Conservation (phyloP, 2,888 invertebrate species). For the Ochropleura leucogaster region DNA sequence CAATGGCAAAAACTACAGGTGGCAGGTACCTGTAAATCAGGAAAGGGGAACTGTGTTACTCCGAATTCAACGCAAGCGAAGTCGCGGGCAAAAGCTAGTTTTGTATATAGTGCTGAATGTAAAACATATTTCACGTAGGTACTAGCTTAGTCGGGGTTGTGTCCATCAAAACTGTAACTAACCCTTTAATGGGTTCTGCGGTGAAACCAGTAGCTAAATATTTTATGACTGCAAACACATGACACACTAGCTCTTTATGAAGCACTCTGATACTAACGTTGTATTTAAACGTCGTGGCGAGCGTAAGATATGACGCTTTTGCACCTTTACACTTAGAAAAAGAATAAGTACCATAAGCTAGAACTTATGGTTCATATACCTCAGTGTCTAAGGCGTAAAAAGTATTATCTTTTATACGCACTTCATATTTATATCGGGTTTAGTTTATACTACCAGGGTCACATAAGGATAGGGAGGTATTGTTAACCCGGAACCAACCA, state of each 20-base stretch:
- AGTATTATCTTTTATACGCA: conserved; percentile 1
- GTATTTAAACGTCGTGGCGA: conserved; percentile 43
- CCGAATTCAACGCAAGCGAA: too few relatives aligned
- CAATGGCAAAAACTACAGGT: too few relatives aligned
- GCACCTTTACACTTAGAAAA: conserved; percentile 46
- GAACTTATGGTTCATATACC: conserved; percentile 26
- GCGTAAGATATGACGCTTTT: conserved; percentile 43
- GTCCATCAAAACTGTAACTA: conserved; percentile 28
- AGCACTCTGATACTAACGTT: conserved; percentile 32
- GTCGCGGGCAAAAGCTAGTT: not conserved
- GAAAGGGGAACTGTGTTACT: too few relatives aligned
- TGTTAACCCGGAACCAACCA: conserved; percentile 16
- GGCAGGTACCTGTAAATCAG: too few relatives aligned
- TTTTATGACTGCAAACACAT: conserved; percentile 10
- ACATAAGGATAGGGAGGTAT: not conserved
- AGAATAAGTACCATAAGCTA: conserved; percentile 25
- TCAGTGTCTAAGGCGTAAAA: conserved; percentile 15
- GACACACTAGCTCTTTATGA: conserved; percentile 28
- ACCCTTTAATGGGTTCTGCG: conserved; percentile 3
- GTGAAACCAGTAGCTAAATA: conserved; percentile 6
- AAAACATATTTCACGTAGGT: conserved; percentile 5
- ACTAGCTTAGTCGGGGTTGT: conserved; percentile 1
- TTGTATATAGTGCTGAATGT: not conserved
- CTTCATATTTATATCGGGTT: conserved; percentile 9
- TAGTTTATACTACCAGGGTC: conserved; percentile 20